These are phyloP conservation scores for Mesembrinibis cayennensis DNA, from an alignment of 2,113 vertebrate species.

Conservation along the genomic window DNA sequence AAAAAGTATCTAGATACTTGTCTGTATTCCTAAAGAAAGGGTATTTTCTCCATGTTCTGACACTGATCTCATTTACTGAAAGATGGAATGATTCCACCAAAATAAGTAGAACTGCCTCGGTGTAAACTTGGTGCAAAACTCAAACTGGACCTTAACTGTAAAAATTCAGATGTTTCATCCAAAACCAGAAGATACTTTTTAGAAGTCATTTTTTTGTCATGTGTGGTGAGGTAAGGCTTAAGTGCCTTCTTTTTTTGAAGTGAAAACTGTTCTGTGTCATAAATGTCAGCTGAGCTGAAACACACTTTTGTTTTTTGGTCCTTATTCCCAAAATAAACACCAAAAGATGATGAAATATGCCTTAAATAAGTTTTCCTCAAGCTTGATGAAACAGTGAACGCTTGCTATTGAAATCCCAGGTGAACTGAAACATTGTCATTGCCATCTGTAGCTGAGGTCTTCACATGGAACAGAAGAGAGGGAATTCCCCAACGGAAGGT, in stretches of 20 bases:
- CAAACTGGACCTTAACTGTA: not conserved
- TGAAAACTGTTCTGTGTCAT: not conserved
- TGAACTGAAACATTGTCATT: slow-evolving; percentile 6
- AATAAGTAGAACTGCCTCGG: not conserved
- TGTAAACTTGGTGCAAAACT: not conserved
- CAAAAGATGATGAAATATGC: not conserved
- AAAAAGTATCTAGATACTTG: not conserved
- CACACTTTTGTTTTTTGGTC: not conserved
- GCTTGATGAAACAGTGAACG: not conserved
- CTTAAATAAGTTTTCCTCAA: slow-evolving; percentile 10
- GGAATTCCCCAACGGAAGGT: not conserved
- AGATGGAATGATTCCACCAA: not conserved
- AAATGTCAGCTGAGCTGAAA: not conserved
- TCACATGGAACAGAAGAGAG: not conserved
- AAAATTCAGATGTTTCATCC: not conserved
- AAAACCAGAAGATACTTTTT: not conserved
- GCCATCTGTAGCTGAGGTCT: not conserved
- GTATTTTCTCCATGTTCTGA: not conserved
- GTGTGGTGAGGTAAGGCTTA: not conserved
- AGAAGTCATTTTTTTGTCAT: not conserved
- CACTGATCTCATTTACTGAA: not conserved
- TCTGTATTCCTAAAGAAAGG: not conserved
- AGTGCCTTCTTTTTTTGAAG: not conserved
- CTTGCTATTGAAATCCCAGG: not conserved
- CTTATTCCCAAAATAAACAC: slow-evolving; percentile 41